Evolutionary conservation across 2,797 vertebrate genomes (phyloP).

Genomic region (Onychomys arenicola): DNA sequence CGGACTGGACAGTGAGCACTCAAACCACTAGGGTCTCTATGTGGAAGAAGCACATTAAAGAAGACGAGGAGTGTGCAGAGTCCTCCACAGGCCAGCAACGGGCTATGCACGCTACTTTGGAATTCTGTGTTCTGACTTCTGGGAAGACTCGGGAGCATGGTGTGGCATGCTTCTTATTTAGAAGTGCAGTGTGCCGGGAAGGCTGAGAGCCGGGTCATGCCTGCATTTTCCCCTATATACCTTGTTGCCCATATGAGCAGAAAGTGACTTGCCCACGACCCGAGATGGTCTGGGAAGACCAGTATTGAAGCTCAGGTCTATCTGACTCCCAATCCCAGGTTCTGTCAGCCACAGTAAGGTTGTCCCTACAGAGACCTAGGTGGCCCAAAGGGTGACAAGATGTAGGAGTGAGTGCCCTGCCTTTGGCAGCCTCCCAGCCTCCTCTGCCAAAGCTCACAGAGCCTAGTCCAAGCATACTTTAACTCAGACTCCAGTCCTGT

Average conservation of each 20-base stretch:
- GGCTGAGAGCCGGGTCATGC: background rate
- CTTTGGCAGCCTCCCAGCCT: background rate
- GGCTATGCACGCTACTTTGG: background rate
- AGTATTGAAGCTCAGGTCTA: background rate
- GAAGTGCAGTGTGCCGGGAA: background rate
- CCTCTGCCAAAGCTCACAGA: background rate
- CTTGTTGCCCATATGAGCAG: background rate
- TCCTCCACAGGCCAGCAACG: background rate
- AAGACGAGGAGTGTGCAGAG: background rate
- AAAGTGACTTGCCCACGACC: background rate
- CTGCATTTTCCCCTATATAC: no score
- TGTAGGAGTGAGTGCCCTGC: background rate
- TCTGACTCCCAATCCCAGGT: background rate
- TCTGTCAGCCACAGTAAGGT: background rate
- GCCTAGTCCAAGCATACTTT: background rate
- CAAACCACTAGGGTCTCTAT: background rate
- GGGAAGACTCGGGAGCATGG: background rate
- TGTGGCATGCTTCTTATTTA: background rate
- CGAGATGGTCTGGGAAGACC: background rate
- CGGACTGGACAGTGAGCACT: background rate
- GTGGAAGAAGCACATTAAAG: background rate
- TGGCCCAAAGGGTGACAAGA: background rate
- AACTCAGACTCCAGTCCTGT: background rate
- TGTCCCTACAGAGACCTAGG: background rate
- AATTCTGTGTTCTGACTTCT: background rate